Evolutionary conservation across 2,113 vertebrate genomes (phyloP).

Genomic region (Anseranas semipalmata): DNA sequence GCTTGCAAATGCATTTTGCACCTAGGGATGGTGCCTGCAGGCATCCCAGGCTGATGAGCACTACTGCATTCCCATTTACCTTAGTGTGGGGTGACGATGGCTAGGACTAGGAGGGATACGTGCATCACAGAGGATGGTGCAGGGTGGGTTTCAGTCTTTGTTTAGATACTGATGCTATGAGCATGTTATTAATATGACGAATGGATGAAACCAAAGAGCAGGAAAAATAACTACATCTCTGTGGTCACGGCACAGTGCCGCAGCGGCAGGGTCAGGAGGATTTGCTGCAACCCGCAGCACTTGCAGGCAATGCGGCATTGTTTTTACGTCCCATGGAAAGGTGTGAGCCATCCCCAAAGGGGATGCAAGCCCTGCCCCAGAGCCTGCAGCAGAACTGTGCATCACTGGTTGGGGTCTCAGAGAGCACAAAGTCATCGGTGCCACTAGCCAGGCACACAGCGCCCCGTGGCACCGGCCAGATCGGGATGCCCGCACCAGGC

Average conservation of each 20-base stretch:
- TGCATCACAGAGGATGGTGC: neutral
- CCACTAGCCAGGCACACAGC: neutral
- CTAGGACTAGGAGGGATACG: neutral
- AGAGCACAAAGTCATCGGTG: neutral
- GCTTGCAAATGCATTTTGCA: neutral
- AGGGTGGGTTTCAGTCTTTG: neutral
- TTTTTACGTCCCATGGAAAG: neutral
- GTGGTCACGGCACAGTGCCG: neutral
- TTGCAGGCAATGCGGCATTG: accelerated
- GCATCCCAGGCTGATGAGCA: neutral
- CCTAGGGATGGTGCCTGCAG: neutral
- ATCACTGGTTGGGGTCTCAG: neutral
- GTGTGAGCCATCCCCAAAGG: neutral
- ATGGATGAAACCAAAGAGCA: neutral
- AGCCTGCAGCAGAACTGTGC: neutral
- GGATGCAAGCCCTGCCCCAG: neutral
- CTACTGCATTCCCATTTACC: neutral
- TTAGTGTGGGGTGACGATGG: accelerated
- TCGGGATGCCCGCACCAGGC: accelerated
- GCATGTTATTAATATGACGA: neutral
- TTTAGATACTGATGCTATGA: neutral
- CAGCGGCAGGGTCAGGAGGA: neutral
- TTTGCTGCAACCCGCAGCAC: neutral
- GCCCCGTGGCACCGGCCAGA: accelerated
- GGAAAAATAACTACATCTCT: neutral